A percentile compares a stretch with the other conserved stretches of the same genome.
Evolutionary conservation across 2,797 vertebrate genomes (phyloP).

Genomic region (Poliocrania exsul): DNA sequence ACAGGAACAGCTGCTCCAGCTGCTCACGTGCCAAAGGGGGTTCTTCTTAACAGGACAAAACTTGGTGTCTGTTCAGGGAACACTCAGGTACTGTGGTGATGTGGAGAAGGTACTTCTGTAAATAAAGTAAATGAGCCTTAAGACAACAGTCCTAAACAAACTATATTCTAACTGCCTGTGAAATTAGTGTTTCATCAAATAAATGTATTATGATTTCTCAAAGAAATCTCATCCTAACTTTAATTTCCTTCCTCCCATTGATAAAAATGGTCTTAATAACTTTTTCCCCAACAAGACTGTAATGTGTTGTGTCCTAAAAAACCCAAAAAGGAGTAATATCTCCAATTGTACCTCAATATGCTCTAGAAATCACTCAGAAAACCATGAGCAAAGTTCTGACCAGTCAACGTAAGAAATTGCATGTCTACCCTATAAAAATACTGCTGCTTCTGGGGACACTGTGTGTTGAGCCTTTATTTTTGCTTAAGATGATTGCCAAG

Average conservation of each 20-base stretch:
- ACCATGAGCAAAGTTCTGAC: neutral
- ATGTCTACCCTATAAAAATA: neutral
- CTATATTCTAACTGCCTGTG: neutral
- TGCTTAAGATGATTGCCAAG: neutral
- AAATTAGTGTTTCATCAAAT: neutral
- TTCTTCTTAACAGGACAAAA: neutral
- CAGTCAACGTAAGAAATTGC: neutral
- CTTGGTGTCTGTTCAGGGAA: neutral
- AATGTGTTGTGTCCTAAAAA: neutral
- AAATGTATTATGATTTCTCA: neutral
- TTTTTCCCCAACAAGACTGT: neutral
- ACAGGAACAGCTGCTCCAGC: neutral
- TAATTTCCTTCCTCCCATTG: neutral
- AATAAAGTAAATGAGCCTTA: neutral
- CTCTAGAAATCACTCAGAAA: neutral
- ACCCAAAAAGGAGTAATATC: rapidly evolving
- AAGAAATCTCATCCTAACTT: neutral
- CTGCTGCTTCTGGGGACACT: neutral
- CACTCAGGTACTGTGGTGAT: neutral
- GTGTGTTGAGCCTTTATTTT: neutral
- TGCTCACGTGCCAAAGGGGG: neutral
- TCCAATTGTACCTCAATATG: neutral
- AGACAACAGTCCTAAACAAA: neutral
- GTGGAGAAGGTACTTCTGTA: neutral
- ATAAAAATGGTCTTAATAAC: neutral